Conservation (phyloP, 2,113 vertebrate species). For the Eptesicus fuscus region DNA sequence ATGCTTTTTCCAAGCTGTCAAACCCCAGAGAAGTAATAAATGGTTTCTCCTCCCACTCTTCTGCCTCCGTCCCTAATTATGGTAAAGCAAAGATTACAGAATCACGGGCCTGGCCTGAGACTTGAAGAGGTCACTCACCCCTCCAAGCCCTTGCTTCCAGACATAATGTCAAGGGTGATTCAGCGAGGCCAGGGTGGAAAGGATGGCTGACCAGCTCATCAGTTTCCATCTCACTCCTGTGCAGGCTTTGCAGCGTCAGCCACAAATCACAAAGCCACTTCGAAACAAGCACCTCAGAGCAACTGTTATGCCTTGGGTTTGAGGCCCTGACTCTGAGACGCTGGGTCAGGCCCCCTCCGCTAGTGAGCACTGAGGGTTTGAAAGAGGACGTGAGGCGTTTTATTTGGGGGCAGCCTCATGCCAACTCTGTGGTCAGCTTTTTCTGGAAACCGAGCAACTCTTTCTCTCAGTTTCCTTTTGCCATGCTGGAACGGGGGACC, state of each 20-base stretch:
- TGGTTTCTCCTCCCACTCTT: slow-evolving; percentile 55
- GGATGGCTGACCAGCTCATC: not conserved
- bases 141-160: slow-evolving; percentile 11
- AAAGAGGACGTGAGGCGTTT: not conserved
- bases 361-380: not conserved
- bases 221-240: not conserved
- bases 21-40: slow-evolving; percentile 60
- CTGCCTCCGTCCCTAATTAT: slow-evolving; percentile 61
- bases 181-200: not conserved
- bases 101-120: slow-evolving; percentile 30
- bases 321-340: not conserved
- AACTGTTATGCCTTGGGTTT: not conserved
- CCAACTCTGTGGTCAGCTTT: not conserved
- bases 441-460: not conserved
- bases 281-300: not conserved
- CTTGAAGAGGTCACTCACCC: slow-evolving; percentile 51
- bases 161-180: slow-evolving; percentile 41
- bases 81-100: slow-evolving; percentile 65
- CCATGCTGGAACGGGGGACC: not conserved
- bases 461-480: not conserved
- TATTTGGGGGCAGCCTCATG: not conserved
- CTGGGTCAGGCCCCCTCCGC: not conserved
- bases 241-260: not conserved
- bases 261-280: not conserved
- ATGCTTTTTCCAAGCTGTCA: slow-evolving; percentile 43